Evolutionary conservation across 2,888 invertebrate species (phyloP).

Genomic region (Acanthosepion lycidas): DNA sequence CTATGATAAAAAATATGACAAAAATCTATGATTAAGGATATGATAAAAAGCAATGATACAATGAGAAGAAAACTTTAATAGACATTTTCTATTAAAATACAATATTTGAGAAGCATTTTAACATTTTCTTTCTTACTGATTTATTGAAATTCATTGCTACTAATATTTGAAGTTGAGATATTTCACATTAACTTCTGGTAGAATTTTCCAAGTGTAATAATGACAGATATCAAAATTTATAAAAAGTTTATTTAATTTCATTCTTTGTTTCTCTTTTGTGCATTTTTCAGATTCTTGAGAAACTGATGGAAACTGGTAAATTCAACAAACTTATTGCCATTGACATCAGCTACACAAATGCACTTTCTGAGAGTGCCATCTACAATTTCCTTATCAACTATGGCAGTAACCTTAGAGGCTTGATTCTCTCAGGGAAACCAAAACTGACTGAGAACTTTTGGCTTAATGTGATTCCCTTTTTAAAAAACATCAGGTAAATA

Average conservation of each 20-base stretch:
- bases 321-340: slow-evolving; percentile 86
- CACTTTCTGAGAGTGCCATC: slow-evolving; percentile 92
- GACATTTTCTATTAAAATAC: too few relatives aligned
- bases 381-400: slow-evolving; percentile 92
- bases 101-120: too few relatives aligned
- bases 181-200: too few relatives aligned
- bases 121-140: background rate
- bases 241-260: too few relatives aligned
- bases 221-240: too few relatives aligned
- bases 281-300: slow-evolving; percentile 82
- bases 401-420: slow-evolving; percentile 90
- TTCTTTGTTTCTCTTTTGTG: background rate
- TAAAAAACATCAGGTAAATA: slow-evolving; percentile 90
- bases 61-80: too few relatives aligned
- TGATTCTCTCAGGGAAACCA: slow-evolving; percentile 94
- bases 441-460: slow-evolving; percentile 98
- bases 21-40: too few relatives aligned
- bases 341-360: slow-evolving; percentile 96
- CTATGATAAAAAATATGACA: too few relatives aligned
- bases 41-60: too few relatives aligned
- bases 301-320: slow-evolving; percentile 90
- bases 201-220: too few relatives aligned
- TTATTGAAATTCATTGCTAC: background rate
- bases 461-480: slow-evolving; percentile 93
- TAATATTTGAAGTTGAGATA: too few relatives aligned